Evolutionary conservation across 2,113 vertebrate genomes (phyloP).

Genomic region (Amblyopsis rosae): DNA sequence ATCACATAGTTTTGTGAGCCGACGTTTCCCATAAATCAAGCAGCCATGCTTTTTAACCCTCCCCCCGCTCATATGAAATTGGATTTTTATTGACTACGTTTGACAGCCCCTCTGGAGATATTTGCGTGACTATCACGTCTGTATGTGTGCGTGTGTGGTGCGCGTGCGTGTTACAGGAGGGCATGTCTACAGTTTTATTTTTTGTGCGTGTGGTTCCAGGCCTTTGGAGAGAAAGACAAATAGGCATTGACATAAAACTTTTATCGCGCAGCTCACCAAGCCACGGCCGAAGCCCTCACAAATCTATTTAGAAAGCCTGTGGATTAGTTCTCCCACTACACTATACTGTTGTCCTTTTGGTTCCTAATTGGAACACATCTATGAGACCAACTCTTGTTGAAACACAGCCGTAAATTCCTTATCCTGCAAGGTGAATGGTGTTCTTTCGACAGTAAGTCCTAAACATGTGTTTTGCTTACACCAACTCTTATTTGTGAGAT

Average conservation of each 20-base stretch:
- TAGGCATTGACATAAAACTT: conserved; percentile 66
- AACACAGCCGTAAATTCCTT: conserved; percentile 49
- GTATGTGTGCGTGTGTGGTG: conserved; percentile 17
- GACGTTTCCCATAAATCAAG: conserved; percentile 66
- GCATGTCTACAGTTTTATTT: conserved; percentile 41
- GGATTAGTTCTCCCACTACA: conserved; percentile 67
- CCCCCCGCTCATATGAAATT: conserved; percentile 57
- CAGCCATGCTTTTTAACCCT: conserved; percentile 59
- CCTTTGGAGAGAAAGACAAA: conserved; percentile 63
- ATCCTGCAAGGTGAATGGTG: conserved; percentile 38
- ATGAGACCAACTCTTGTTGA: conserved; percentile 57
- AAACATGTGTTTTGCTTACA: not conserved
- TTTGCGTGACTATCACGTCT: conserved; percentile 44
- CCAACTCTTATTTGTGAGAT: too few species aligned
- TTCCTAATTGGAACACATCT: conserved; percentile 64
- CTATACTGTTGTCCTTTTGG: conserved; percentile 56
- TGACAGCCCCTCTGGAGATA: conserved; percentile 61
- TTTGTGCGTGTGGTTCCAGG: conserved; percentile 48
- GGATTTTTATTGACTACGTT: conserved; percentile 76
- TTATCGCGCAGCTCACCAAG: conserved; percentile 60
- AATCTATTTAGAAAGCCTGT: conserved; percentile 58
- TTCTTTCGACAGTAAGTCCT: conserved; percentile 16
- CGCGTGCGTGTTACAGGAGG: not conserved
- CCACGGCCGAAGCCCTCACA: conserved; percentile 59
- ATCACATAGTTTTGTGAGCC: conserved; percentile 70